Percentiles rank a stretch among this genome's conserved stretches.
Evolutionary conservation across 1,140 invertebrate species (phyloP).

Genomic region (Neelides sp.): DNA sequence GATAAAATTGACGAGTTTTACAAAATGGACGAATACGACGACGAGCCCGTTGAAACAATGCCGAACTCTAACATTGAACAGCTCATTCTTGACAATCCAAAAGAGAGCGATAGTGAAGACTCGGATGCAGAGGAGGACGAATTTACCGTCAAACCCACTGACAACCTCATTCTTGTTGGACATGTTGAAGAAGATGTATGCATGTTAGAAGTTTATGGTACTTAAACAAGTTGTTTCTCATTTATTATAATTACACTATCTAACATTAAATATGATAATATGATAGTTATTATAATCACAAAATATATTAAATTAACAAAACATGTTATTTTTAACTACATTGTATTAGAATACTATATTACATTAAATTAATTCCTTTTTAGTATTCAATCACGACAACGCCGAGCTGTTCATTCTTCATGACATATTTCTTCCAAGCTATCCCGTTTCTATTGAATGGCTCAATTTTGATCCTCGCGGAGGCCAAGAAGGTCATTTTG

Average conservation of each 20-base stretch:
- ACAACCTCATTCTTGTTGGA: conserved; percentile 83
- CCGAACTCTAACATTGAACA: conserved; percentile 56
- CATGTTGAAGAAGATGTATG: conserved; percentile 71
- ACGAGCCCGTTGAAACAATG: conserved; percentile 29
- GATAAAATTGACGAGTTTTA: conserved; percentile 48
- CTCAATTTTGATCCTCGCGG: conserved; percentile 62
- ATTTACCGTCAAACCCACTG: conserved; percentile 72
- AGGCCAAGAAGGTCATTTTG: conserved; percentile 57
- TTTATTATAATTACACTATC: too few relatives aligned
- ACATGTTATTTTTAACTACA: too few relatives aligned
- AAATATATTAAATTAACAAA: too few relatives aligned
- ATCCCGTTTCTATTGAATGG: conserved; percentile 86
- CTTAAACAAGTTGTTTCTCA: not conserved
- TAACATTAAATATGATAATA: not conserved
- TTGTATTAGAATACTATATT: too few relatives aligned
- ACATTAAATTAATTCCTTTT: too few relatives aligned
- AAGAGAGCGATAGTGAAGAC: conserved; percentile 42
- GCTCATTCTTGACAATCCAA: conserved; percentile 44
- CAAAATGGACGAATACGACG: conserved; percentile 37
- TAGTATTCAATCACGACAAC: conserved; percentile 81
- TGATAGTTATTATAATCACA: too few relatives aligned
- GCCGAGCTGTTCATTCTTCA: conserved; percentile 85
- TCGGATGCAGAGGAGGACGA: conserved; percentile 79
- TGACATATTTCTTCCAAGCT: conserved; percentile 72
- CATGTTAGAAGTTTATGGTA: conserved; percentile 75